phyloP scores from a whole-genome alignment of 2,888 invertebrate species.

The Polydrusus pterygomalis region DNA sequence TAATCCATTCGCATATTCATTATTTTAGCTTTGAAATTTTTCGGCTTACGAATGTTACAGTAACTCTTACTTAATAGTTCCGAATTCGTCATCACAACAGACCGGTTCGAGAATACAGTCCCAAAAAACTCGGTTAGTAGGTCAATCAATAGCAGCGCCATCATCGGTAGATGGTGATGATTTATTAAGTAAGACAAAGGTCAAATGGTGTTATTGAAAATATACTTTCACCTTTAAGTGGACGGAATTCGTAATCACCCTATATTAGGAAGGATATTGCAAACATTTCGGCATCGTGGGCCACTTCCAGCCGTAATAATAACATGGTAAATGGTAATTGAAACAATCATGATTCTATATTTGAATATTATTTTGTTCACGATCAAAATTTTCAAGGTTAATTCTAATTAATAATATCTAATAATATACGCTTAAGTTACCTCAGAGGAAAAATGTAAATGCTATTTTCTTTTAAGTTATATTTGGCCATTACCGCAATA shows the following conservation, averaged over 20 bases:
- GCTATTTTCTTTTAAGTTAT: too few species aligned
- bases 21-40: too few species aligned
- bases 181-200: conserved; percentile 36
- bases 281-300: not conserved
- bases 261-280: conserved; percentile 16
- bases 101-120: conserved; percentile 1
- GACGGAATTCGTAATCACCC: conserved; percentile 3
- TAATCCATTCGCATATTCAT: too few species aligned
- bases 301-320: not conserved
- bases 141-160: conserved; percentile 28
- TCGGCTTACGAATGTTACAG: too few species aligned
- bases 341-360: too few species aligned
- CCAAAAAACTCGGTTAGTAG: conserved; percentile 19
- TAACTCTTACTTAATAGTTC: not conserved
- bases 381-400: too few species aligned
- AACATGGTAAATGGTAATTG: too few species aligned
- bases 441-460: too few species aligned
- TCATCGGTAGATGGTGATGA: conserved; percentile 24
- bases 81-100: conserved; percentile 9
- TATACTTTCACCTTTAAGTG: conserved; percentile 29
- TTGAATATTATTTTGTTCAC: too few species aligned
- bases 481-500: too few species aligned
- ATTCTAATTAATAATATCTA: too few species aligned
- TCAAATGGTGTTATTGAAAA: conserved; percentile 31
- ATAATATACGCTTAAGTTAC: too few species aligned